phyloP scores from a whole-genome alignment of 2,797 vertebrate genomes.

The Eulemur albifrons region DNA sequence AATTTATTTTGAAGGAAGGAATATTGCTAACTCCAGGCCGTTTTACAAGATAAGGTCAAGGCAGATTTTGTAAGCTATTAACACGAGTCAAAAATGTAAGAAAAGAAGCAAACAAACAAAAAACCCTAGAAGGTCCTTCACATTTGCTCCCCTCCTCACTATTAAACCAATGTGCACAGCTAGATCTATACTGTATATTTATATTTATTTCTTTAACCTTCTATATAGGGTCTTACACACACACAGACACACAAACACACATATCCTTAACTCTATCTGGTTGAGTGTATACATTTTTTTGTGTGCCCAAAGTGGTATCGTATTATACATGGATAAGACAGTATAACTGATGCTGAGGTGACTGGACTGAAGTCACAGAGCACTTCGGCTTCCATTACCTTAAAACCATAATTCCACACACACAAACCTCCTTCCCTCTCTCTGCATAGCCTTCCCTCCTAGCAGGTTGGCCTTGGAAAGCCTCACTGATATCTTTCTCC shows the following conservation, averaged over 20 bases:
- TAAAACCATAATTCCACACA: background rate
- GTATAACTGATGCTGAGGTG: background rate
- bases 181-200: background rate
- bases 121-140: background rate
- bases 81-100: background rate
- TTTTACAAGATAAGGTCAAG: background rate
- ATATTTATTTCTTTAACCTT: background rate
- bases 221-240: background rate
- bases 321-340: background rate
- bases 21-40: background rate
- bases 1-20: background rate
- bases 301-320: background rate
- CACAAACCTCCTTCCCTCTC: background rate
- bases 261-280: background rate
- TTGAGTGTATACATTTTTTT: background rate
- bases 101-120: background rate
- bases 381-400: background rate
- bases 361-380: background rate
- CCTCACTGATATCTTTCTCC: background rate
- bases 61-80: background rate
- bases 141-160: background rate
- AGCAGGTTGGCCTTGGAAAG: background rate
- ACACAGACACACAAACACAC: background rate
- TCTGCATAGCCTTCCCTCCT: background rate
- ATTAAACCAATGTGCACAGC: background rate